These are phyloP conservation scores for Gyps fulvus DNA, from an alignment of 2,113 vertebrate genomes.

Conservation along the genomic window DNA sequence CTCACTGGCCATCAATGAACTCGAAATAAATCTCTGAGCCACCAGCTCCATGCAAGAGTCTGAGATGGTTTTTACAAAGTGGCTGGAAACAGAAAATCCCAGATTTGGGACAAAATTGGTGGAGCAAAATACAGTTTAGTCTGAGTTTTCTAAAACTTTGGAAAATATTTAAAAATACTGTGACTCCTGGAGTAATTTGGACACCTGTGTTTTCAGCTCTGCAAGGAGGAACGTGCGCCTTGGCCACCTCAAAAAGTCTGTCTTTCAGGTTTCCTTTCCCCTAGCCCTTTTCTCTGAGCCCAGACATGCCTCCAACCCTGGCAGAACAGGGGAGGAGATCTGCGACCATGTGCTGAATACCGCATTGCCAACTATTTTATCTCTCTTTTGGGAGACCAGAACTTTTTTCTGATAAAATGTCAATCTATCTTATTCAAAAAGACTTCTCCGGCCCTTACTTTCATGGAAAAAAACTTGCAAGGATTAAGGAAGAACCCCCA, in stretches of 20 bases:
- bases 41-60: background rate
- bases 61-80: background rate
- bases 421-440: background rate
- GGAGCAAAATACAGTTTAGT: background rate
- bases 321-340: background rate
- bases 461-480: background rate
- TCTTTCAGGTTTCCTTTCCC: background rate
- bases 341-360: background rate
- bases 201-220: background rate
- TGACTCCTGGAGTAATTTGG: background rate
- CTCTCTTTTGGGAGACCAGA: background rate
- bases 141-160: background rate
- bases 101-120: background rate
- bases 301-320: background rate
- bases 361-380: background rate
- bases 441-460: background rate
- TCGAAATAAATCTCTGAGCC: background rate
- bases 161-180: background rate
- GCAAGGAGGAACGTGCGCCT: fast-evolving
- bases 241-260: background rate
- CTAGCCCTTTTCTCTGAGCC: background rate
- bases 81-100: background rate
- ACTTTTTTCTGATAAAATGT: background rate
- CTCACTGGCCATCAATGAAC: background rate
- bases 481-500: background rate